Percentiles rank a stretch among this genome's conserved stretches.
phyloP scores from a whole-genome alignment of 1,140 invertebrate genomes.

The Adelges cooleyi region DNA sequence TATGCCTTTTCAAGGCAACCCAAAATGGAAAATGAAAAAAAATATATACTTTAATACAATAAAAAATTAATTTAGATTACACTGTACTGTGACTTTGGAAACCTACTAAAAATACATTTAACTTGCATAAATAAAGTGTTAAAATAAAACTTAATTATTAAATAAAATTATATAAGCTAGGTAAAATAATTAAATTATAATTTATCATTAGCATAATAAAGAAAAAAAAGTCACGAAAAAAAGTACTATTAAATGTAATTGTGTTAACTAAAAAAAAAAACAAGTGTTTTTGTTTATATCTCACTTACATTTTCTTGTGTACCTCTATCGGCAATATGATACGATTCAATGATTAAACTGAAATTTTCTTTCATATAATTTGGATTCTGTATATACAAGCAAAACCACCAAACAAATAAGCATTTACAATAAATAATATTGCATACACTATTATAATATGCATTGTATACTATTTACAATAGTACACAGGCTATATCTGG shows the following conservation, averaged over 20 bases:
- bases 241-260: neutral
- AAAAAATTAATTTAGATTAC: too few species aligned
- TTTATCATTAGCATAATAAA: neutral
- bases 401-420: constrained; percentile 26
- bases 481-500: too few species aligned
- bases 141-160: too few species aligned
- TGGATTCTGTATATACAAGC: constrained; percentile 61
- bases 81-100: too few species aligned
- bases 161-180: too few species aligned
- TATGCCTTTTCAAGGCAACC: too few species aligned
- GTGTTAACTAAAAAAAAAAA: neutral
- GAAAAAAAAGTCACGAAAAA: neutral
- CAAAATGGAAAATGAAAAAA: too few species aligned
- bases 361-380: constrained; percentile 99
- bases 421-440: constrained; percentile 7
- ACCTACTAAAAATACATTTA: too few species aligned
- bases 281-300: neutral
- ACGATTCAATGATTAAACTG: constrained; percentile 88
- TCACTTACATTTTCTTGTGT: constrained; percentile 70
- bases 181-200: neutral
- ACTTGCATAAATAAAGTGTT: too few species aligned
- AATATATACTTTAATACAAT: too few species aligned
- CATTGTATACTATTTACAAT: too few species aligned
- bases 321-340: constrained; percentile 79
- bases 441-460: too few species aligned